These are phyloP conservation scores for Eubasilissa splendida DNA, from an alignment of 2,888 invertebrate genomes.

Conservation along the genomic window DNA sequence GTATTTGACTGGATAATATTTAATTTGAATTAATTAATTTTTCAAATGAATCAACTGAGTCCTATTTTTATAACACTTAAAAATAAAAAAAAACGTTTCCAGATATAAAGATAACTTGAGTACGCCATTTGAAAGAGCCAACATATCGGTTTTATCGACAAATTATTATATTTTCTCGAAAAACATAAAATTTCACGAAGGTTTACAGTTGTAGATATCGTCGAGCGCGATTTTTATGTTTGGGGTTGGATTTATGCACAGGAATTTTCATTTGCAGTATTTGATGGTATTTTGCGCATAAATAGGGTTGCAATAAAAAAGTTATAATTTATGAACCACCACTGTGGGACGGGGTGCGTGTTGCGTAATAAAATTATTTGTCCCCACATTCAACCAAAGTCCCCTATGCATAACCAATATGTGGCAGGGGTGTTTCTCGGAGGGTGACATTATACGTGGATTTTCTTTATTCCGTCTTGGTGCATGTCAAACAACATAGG, in stretches of 20 bases:
- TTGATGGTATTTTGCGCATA: neutral
- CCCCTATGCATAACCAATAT: slow-evolving; percentile 38
- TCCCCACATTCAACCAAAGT: slow-evolving; percentile 26
- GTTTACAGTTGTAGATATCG: too few relatives aligned
- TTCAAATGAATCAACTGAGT: too few relatives aligned
- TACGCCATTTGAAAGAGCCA: too few relatives aligned
- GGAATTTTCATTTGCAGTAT: neutral
- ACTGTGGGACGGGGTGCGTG: slow-evolving; percentile 22
- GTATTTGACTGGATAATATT: too few relatives aligned
- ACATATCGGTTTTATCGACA: too few relatives aligned
- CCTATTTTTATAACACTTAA: too few relatives aligned
- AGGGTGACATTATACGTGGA: slow-evolving; percentile 22
- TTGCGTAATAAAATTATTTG: slow-evolving; percentile 51
- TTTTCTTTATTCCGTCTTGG: slow-evolving; percentile 14
- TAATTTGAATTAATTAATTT: too few relatives aligned
- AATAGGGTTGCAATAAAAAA: neutral
- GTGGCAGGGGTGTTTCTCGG: slow-evolving; percentile 21
- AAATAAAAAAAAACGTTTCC: too few relatives aligned
- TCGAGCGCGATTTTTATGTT: neutral
- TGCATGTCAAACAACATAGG: neutral
- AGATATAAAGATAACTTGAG: too few relatives aligned
- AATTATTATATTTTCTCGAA: too few relatives aligned
- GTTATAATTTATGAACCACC: slow-evolving; percentile 34
- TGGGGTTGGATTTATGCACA: slow-evolving; percentile 5
- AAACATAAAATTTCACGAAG: too few relatives aligned